phyloP scores from a whole-genome alignment of 2,888 invertebrate genomes.

The Synanthedon tipuliformis region DNA sequence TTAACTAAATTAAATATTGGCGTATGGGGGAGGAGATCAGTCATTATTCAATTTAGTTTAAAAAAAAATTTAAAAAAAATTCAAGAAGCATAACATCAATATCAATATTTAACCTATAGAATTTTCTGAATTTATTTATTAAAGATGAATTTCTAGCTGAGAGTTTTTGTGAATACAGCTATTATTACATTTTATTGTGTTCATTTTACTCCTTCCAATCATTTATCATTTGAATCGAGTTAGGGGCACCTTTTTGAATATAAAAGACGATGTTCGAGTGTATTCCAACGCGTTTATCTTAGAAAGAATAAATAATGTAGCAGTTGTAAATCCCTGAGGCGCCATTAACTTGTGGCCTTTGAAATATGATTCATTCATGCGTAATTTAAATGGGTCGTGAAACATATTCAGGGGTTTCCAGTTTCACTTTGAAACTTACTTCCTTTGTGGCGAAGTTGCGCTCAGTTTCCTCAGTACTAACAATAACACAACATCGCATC shows the following conservation, averaged over 20 bases:
- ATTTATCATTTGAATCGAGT: conserved; percentile 5
- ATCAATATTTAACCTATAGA: no score
- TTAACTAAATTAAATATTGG: no score
- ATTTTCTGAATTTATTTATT: not conserved
- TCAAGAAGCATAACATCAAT: no score
- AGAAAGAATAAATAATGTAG: not conserved
- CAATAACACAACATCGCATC: no score
- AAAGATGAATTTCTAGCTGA: not conserved
- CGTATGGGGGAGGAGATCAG: no score
- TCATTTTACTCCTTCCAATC: conserved; percentile 21
- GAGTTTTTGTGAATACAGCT: not conserved
- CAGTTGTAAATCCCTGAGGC: not conserved
- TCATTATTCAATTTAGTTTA: no score
- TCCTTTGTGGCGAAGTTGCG: not conserved
- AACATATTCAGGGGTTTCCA: not conserved
- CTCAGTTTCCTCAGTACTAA: not conserved
- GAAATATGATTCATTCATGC: conserved; percentile 2
- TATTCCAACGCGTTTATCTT: not conserved
- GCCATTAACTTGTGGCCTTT: conserved; percentile 1
- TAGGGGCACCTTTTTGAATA: not conserved
- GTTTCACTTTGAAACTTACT: not conserved
- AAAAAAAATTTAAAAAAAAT: no score
- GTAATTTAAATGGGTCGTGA: conserved; percentile 1
- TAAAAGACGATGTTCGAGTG: not conserved
- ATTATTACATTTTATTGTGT: conserved; percentile 11